Evolutionary conservation across 1,140 invertebrate genomes (phyloP).

Genomic region (Globodera ellingtonae): DNA sequence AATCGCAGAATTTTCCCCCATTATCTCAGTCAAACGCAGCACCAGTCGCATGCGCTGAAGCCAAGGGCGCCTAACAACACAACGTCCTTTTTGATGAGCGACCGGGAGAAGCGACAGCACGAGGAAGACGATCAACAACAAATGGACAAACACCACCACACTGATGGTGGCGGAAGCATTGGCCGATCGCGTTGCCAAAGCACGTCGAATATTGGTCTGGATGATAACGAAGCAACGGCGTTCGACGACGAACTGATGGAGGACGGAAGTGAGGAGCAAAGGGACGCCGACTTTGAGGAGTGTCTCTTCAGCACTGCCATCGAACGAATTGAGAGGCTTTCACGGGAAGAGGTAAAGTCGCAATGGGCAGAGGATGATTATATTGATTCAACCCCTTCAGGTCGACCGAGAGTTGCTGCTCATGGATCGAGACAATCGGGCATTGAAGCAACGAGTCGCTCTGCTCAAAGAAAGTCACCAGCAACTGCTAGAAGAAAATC

Average conservation of each 20-base stretch:
- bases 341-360: constrained; percentile 27
- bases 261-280: constrained; percentile 3
- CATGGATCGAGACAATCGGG: constrained; percentile 21
- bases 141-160: not conserved
- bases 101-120: not conserved
- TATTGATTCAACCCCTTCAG: constrained; percentile 23
- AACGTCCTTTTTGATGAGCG: constrained; percentile 8
- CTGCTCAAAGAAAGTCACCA: constrained; percentile 15
- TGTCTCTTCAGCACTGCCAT: constrained; percentile 15
- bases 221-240: not conserved
- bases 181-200: not conserved
- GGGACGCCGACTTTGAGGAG: constrained; percentile 30
- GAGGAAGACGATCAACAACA: not conserved
- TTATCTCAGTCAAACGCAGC: not conserved
- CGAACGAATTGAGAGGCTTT: constrained; percentile 29
- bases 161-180: not conserved
- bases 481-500: constrained; percentile 15
- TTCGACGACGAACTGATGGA: constrained; percentile 18
- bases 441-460: constrained; percentile 16
- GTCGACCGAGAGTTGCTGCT: constrained; percentile 39
- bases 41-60: not conserved
- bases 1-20: no score
- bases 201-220: not conserved
- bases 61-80: not conserved
- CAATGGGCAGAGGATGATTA: not conserved